phyloP scores from a whole-genome alignment of 2,113 vertebrate genomes.

The Pteropus alecto region DNA sequence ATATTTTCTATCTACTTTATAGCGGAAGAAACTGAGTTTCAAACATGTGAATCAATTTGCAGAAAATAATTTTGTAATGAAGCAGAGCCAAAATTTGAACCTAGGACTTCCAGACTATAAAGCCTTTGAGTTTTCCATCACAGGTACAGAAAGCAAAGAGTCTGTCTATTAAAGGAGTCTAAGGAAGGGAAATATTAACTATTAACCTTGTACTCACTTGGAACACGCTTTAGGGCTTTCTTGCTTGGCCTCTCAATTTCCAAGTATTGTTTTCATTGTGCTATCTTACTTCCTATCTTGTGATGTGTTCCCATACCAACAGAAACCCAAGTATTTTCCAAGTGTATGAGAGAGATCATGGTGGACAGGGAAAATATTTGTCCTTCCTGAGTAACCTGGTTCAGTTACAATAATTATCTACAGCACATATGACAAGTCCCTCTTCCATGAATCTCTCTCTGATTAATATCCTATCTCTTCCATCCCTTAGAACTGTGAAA shows the following conservation, averaged over 20 bases:
- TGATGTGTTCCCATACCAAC: not conserved
- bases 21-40: slow-evolving; percentile 2
- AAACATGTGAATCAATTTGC: not conserved
- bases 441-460: not conserved
- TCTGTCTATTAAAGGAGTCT: not conserved
- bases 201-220: not conserved
- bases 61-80: not conserved
- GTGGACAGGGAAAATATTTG: not conserved
- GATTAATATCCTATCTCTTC: not conserved
- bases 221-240: not conserved
- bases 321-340: not conserved
- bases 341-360: not conserved
- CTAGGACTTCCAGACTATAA: not conserved
- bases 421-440: not conserved
- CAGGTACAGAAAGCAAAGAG: not conserved
- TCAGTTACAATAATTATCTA: not conserved
- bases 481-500: not conserved
- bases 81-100: not conserved
- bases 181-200: not conserved
- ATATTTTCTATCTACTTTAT: not conserved
- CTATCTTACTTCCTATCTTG: not conserved
- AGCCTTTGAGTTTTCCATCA: not conserved
- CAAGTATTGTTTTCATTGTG: not conserved
- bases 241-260: slow-evolving; percentile 4
- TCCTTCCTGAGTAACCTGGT: not conserved